phyloP scores from a whole-genome alignment of 1,140 invertebrate genomes.

The Drosophila athabasca region DNA sequence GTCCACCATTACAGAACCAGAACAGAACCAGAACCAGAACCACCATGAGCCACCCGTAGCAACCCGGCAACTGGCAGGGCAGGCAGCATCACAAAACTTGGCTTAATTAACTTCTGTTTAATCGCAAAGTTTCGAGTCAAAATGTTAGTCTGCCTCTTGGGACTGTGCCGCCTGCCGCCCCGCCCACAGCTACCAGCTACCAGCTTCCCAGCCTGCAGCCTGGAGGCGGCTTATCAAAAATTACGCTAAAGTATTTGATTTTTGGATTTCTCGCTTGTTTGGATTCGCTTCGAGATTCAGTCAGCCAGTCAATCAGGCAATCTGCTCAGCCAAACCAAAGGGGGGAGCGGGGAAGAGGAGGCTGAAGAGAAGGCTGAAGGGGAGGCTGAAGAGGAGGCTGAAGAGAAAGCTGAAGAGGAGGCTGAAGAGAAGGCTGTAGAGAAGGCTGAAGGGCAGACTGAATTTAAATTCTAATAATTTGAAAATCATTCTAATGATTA shows the following conservation, averaged over 20 bases:
- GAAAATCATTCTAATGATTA: conserved; percentile 77
- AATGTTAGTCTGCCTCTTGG: conserved; percentile 55
- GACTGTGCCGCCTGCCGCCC: not conserved
- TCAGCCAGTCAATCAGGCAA: conserved; percentile 40
- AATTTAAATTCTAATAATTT: conserved; percentile 76
- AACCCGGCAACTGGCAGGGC: conserved; percentile 16
- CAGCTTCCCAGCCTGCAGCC: conserved; percentile 15
- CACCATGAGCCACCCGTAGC: conserved; percentile 5
- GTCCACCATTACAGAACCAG: conserved; percentile 48
- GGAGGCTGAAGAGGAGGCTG: no score
- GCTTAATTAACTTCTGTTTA: conserved; percentile 79
- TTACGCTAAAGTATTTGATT: conserved; percentile 73
- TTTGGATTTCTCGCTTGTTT: conserved; percentile 68
- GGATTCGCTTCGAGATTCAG: conserved; percentile 12
- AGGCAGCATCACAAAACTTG: conserved; percentile 63
- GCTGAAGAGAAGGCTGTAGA: no score
- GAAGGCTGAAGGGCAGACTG: no score
- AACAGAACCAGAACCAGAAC: conserved; percentile 21
- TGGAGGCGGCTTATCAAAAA: conserved; percentile 65
- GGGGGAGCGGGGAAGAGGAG: no score
- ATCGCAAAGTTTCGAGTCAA: conserved; percentile 67
- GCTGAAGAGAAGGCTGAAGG: conserved; percentile 17
- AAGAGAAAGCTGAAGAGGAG: no score
- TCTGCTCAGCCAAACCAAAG: conserved; percentile 22
- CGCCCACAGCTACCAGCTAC: not conserved